Percentiles rank a stretch among this genome's conserved stretches.
Conservation (phyloP, 2,888 invertebrate genomes). For the Rhamnusium bicolor region DNA sequence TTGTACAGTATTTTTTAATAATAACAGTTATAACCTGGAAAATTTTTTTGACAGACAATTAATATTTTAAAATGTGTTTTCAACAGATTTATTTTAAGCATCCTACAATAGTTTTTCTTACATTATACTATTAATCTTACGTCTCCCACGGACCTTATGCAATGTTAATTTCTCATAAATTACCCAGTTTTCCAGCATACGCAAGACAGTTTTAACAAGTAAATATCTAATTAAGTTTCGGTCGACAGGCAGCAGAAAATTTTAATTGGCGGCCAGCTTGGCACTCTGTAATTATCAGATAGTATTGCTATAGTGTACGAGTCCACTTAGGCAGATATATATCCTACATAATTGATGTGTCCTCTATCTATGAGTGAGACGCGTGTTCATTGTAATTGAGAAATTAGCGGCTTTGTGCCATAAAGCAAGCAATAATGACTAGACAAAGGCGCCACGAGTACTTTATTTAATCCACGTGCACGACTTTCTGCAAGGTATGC, state of each 20-base stretch:
- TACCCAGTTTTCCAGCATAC: neutral
- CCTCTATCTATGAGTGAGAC: constrained; percentile 19
- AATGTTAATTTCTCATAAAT: constrained; percentile 15
- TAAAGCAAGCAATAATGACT: constrained; percentile 5
- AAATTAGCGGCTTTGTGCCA: constrained; percentile 13
- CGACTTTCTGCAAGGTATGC: neutral
- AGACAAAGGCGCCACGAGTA: neutral
- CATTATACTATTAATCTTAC: neutral
- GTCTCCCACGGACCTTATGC: constrained; percentile 5
- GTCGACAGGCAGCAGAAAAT: constrained; percentile 7
- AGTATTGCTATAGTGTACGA: neutral
- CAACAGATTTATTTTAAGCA: neutral
- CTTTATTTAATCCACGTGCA: neutral
- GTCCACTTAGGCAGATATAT: neutral
- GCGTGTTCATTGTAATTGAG: constrained; percentile 30
- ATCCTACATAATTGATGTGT: constrained; percentile 10
- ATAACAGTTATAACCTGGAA: too few species aligned
- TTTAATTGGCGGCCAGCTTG: neutral
- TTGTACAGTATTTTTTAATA: too few species aligned
- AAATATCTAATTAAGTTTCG: constrained; percentile 17
- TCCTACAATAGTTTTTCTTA: neutral
- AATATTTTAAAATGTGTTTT: neutral
- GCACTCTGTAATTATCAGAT: neutral
- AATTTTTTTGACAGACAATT: too few species aligned
- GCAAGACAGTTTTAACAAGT: neutral